Percentiles rank a stretch among this genome's conserved stretches.
These are phyloP conservation scores for Epizoanthus scotinus DNA, from an alignment of 92 coral and sea anemone species.

Conservation along the genomic window DNA sequence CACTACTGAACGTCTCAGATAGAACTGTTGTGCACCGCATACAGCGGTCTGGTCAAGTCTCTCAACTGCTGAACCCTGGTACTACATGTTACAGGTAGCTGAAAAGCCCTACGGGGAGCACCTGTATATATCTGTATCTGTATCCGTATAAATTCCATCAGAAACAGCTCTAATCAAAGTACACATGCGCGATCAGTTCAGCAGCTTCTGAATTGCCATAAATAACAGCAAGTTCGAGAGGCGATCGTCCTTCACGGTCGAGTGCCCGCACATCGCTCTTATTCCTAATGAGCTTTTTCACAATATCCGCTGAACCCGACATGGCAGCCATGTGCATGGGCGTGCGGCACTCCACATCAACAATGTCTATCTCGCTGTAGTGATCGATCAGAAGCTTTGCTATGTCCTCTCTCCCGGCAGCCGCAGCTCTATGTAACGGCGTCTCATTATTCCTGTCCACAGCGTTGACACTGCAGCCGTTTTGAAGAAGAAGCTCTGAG, in stretches of 20 bases:
- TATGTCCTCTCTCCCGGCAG: conserved; percentile 79
- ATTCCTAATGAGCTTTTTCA: conserved; percentile 48
- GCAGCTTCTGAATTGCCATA: conserved; percentile 18
- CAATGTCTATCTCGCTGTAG: conserved; percentile 51
- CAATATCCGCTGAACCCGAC: conserved; percentile 55
- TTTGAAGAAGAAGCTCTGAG: conserved; percentile 64
- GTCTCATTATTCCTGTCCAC: conserved; percentile 68
- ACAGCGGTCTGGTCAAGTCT: too few relatives aligned
- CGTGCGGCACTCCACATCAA: conserved; percentile 25
- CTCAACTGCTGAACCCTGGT: too few relatives aligned
- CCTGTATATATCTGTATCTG: too few relatives aligned
- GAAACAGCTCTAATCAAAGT: conserved; percentile 6
- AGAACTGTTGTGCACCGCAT: too few relatives aligned
- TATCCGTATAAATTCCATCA: too few relatives aligned
- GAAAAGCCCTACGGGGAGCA: too few relatives aligned
- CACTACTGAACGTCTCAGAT: too few relatives aligned
- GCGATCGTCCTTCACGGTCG: conserved; percentile 56
- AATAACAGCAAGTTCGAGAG: conserved; percentile 61
- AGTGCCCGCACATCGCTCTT: conserved; percentile 61
- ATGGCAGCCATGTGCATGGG: conserved; percentile 77
- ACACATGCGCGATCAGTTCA: conserved; percentile 16
- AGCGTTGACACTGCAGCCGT: conserved; percentile 62
- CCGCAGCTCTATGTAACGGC: conserved; percentile 71
- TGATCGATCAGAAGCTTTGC: conserved; percentile 67
- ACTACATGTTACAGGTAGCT: too few relatives aligned